Base-by-base conservation (phyloP, 1,140 invertebrate genomes). In the Geopemphigus sp. region DNA sequence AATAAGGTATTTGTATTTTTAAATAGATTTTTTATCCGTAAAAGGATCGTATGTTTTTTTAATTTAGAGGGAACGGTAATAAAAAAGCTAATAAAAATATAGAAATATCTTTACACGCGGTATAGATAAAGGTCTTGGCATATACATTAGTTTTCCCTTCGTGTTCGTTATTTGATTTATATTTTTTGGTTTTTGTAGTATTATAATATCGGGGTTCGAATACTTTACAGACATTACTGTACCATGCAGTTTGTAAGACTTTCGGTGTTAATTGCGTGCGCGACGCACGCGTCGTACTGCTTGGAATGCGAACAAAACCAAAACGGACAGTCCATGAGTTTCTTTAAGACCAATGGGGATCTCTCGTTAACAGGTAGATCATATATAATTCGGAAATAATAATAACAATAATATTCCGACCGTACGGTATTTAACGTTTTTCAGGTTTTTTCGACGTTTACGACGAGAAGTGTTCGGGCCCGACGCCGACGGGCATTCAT, bases 401-500 rank as follows among this genome's bases (percentile, higher is more conserved):
- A 39, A 39, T 8, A 39, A 39, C 8, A 39, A 39, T 39, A 39
- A 39, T 39, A 66, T 32, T 63, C 17, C 19, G 17, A 39, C 8
- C 1, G 5, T 14, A 45, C 10, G 15, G 15, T 1, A 8, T 45
- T 24, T 50, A 24, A 24, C 22, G 45, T 26, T n/a, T 50, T 68
- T 50, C 73, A 88, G 87, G 85, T 29, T 86, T 88, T 26, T 83
- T 87, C 53, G 86, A 87, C 26, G 82, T 83, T 5, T 83, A 84
- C 17, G 87, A 87, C 22, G 84, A 84, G 5, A 84, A 86, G 53
- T 88, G 87, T 81, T 87, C 87, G 24, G 81, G 83, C 17, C 84
- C 86, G 2, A 84, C 84, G 12, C 26, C 82, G 22, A 85, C 84
- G 66, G 86, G 85, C 24, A 83, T 85, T 61, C 85, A 87, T 70